Conservation (phyloP, 2,888 invertebrate genomes). For the Platycheirus rosarum region DNA sequence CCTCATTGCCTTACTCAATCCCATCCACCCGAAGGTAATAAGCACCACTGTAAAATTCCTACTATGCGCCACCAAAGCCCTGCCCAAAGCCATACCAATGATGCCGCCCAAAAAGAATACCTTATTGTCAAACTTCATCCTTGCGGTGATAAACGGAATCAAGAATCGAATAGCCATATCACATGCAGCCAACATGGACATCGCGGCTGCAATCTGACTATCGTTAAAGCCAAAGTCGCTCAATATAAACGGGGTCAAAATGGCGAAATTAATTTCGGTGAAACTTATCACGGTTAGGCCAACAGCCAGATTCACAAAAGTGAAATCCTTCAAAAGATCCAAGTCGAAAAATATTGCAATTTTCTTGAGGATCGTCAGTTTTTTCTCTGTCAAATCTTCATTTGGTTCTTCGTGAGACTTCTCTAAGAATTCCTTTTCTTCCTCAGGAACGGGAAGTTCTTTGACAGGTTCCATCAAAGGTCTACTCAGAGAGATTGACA, state of each 20-base stretch:
- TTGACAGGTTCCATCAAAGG: slow-evolving; percentile 36
- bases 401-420: slow-evolving; percentile 27
- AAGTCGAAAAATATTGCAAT: slow-evolving; percentile 88
- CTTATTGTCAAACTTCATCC: slow-evolving; percentile 87
- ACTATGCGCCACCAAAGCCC: slow-evolving; percentile 84
- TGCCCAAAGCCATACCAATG: slow-evolving; percentile 86
- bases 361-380: slow-evolving; percentile 84
- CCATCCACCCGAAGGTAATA: slow-evolving; percentile 86
- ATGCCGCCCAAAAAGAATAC: slow-evolving; percentile 88
- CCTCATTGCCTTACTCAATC: slow-evolving; percentile 88
- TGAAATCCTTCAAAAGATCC: slow-evolving; percentile 87
- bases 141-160: slow-evolving; percentile 87
- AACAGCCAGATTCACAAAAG: slow-evolving; percentile 88
- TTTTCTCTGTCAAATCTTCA: slow-evolving; percentile 79
- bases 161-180: slow-evolving; percentile 87
- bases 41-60: slow-evolving; percentile 84
- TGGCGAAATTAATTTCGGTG: slow-evolving; percentile 89
- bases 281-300: slow-evolving; percentile 89
- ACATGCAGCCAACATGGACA: slow-evolving; percentile 87
- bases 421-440: slow-evolving; percentile 43
- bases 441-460: slow-evolving; percentile 37
- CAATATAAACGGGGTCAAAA: slow-evolving; percentile 88
- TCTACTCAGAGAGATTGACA: slow-evolving; percentile 39
- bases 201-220: slow-evolving; percentile 85
- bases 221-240: slow-evolving; percentile 85